These are phyloP conservation scores for Hemibagrus guttatus DNA, from an alignment of 2,797 vertebrate species.

Conservation along the genomic window DNA sequence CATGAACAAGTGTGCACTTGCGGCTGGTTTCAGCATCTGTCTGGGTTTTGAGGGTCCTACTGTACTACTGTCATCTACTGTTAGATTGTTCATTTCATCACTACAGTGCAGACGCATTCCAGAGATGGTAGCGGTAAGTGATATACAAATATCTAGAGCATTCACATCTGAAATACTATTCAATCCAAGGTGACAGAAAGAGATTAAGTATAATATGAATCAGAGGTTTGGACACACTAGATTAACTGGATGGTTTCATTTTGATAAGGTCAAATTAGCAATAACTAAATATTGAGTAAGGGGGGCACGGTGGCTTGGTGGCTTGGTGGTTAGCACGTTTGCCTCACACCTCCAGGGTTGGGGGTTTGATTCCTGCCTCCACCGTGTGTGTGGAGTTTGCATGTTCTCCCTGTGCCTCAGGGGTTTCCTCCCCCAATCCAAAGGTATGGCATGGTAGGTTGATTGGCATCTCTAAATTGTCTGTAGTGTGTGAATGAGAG, in stretches of 20 bases:
- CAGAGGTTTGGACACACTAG: not conserved
- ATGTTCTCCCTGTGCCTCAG: no score
- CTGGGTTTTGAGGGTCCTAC: constrained; percentile 4
- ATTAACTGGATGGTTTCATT: not conserved
- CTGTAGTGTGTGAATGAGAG: no score
- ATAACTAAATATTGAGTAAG: not conserved
- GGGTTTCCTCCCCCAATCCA: no score
- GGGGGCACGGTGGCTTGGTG: no score
- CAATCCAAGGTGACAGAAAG: not conserved
- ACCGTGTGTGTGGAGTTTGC: no score
- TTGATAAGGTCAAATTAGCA: not conserved
- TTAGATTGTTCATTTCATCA: not conserved
- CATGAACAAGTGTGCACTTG: constrained; percentile 19
- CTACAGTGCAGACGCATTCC: not conserved
- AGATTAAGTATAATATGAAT: not conserved
- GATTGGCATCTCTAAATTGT: no score
- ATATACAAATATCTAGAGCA: not conserved
- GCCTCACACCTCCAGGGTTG: no score
- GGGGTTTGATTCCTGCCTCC: no score
- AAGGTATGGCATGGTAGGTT: no score
- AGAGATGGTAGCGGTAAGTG: not conserved
- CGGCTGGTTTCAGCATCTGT: constrained; percentile 8
- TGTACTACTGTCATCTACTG: constrained; percentile 5
- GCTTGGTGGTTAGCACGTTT: no score
- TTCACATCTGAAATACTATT: not conserved